Base-by-base conservation (phyloP, 2,888 invertebrate species). In the Malthinus flaveolus region DNA sequence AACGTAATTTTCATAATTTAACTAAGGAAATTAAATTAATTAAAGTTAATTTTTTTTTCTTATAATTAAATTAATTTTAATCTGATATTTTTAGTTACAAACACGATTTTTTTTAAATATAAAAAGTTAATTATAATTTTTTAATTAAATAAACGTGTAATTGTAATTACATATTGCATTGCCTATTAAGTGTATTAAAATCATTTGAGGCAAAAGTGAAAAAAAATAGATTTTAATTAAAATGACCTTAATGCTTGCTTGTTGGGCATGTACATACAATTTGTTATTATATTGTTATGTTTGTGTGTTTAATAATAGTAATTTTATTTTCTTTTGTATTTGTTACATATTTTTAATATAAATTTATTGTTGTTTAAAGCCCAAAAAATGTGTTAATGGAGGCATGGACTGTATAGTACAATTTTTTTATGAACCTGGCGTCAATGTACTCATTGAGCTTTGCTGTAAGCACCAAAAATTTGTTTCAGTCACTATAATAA, bases 271-370 rank as follows among this genome's bases (percentile, higher is more conserved):
- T 48, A 49, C 55, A 59, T 48, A 54, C 51, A 56, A 56, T 59
- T 62, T 54, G 53, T 61, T 54, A 61, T 51, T 59, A n/a, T 62
- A 59, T 62, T 55, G 53, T 62, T 59, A 53, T 50, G 49, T 51
- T 62, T 62, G 59, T 62, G 59, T 62, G 47, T 62, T 62, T 62
- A 59, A 62, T 59, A 58, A 56, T 56, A n/a, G 56, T 55, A 61
- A 58, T 61, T 61, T 58, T 46, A 10, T 23, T 49, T 23, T 23
- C 23, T 23, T 23, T 23, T 23, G 5, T 23, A 23, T 23, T 23
- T 23, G 23, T 23, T 23, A 23, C 23, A 2, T 2, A 23, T 23
- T 23, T 23, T 23, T 42, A 42, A 42, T 42, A 42, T 23, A 42
- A 42, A 42, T 42, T 42, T 42, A 23, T 23, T 23, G 23, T 23